Base-by-base conservation (phyloP, 2,797 vertebrate species). In the Pangasius larnaudii region DNA sequence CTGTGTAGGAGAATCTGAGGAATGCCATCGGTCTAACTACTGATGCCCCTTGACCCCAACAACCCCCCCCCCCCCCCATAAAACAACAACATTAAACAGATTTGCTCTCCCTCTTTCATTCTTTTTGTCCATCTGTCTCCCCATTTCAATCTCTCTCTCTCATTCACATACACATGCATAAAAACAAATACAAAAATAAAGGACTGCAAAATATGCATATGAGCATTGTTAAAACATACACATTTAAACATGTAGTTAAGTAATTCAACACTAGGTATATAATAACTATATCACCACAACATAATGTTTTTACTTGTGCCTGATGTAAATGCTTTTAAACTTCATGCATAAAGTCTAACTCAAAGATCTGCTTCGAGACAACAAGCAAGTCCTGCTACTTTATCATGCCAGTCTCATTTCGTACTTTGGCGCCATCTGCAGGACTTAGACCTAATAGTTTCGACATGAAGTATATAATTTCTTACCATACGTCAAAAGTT, bases 1-100 rank as follows among this genome's bases (percentile, higher is more conserved):
- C 83, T 88, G 67, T 89, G 42, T 80, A 83, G 67, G 92, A 93
- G 93, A 95, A 95, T 96, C 91, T 95, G 82, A 95, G 91, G 95
- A 96, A 96, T 96, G 92, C 91, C 91, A 86, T 85, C 83, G 78
- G 56, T 89, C 86, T 91, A 91, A 92, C 90, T 92, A 90, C 89
- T 89, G 92, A 92, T 90, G 93, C 91, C 89, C 93, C 58, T 33
- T 90, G 93, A 92, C 92, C 94, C 90, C 85, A 85, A 78, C 27
- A 90, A 89, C 88, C 85, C 91, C 89, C 72, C 67, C 10, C 46
- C 85, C 75, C 46, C 14, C 9, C 24, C 51, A 24, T 24, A 22
- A 14, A 36, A 87, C 77, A 81, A 85, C 59, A 88, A 86, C 79
- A 89, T 22, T 30, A 89, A 84, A 88, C 74, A 88, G 18, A 71